Base-by-base conservation (phyloP, 2,113 vertebrate genomes). In the Callocephalon fimbriatum region DNA sequence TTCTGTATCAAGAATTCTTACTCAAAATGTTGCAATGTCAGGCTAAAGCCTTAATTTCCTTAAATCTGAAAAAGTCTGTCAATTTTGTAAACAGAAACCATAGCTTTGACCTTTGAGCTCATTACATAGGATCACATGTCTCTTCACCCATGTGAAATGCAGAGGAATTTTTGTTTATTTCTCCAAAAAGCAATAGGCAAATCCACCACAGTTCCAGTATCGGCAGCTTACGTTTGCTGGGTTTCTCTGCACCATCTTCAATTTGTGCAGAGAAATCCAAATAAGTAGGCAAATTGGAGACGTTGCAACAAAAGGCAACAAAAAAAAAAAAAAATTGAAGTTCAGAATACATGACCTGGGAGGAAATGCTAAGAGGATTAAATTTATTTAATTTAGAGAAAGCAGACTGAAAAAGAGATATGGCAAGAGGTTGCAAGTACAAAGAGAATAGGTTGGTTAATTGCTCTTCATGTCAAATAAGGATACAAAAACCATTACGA, bases 321-420 rank as follows among this genome's bases (percentile, higher is more conserved):
- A 40, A 40, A 40, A 40, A 72, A 38, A 78, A 80, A 45, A 20
- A 21, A 63, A 31, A 25, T 14, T 77, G 26, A 71, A 35, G 29
- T 63, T 71, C 75, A 65, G 51, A 78, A 95, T 91, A 56, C 61
- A 44, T 61, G 80, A 63, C 51, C 65, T 78, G 44, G 26, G 72
- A 91, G 76, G 35, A 81, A 74, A 91, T 17, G 35, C 10, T 12
- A 47, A 81, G 32, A 74, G n/a, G 32, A 63, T 15, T 81, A 94
- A 84, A 90, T 95, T 97, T 95, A 86, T 92, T 97, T 76, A 40
- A 79, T 93, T 90, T 54, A 45, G 63, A 45, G 63, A 66, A 70
- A 12, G 40, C 40, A 40, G 50, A 58, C 58, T 38, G 51, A 50
- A 66, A 65, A 68, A 62, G 65, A 84, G 54, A 22, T 48, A 58